Percentiles rank a stretch among this genome's conserved stretches.
These are phyloP conservation scores for Cladorhizidae sp. DNA, from an alignment of 37 sponge, comb jelly and placozoan genomes.

Conservation along the genomic window DNA sequence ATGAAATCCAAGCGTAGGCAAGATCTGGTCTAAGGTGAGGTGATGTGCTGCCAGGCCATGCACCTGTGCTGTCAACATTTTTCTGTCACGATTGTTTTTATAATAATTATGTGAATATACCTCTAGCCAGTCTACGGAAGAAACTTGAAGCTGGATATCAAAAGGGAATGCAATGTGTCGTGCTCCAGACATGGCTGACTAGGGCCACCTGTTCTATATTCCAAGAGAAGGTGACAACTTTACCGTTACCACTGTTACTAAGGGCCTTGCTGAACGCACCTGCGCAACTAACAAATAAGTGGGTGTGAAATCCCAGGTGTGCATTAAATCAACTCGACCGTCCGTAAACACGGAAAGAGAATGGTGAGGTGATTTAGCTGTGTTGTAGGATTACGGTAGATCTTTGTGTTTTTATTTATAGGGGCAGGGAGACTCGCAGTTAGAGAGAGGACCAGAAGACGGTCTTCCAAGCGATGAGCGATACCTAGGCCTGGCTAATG, in stretches of 20 bases:
- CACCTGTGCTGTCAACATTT: conserved; percentile 16
- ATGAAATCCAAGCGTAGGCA: conserved; percentile 63
- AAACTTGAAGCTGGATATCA: conserved; percentile 18
- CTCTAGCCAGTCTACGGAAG: conserved; percentile 58
- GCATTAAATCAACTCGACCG: conserved; percentile 16
- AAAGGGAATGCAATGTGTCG: too few species aligned
- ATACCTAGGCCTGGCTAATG: conserved; percentile 70
- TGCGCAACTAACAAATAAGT: neutral
- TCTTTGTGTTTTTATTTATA: conserved; percentile 9
- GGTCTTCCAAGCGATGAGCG: conserved; percentile 49
- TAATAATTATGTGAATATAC: conserved; percentile 6
- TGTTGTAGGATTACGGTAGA: neutral
- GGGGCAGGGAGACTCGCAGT: conserved; percentile 43
- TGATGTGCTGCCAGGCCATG: conserved; percentile 38
- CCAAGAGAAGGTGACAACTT: too few species aligned
- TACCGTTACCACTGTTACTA: conserved; percentile 6
- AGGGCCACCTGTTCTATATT: too few species aligned
- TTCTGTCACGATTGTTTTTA: neutral
- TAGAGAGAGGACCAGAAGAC: conserved; percentile 30
- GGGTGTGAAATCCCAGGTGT: conserved; percentile 19
- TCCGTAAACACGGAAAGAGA: too few species aligned
- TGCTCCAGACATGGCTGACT: too few species aligned
- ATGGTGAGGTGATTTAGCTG: conserved; percentile 5
- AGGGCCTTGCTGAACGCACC: too few species aligned
- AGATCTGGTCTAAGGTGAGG: conserved; percentile 53